Base-by-base conservation (phyloP, 2,888 invertebrate species). In the Drosophila pseudotalamancana region DNA sequence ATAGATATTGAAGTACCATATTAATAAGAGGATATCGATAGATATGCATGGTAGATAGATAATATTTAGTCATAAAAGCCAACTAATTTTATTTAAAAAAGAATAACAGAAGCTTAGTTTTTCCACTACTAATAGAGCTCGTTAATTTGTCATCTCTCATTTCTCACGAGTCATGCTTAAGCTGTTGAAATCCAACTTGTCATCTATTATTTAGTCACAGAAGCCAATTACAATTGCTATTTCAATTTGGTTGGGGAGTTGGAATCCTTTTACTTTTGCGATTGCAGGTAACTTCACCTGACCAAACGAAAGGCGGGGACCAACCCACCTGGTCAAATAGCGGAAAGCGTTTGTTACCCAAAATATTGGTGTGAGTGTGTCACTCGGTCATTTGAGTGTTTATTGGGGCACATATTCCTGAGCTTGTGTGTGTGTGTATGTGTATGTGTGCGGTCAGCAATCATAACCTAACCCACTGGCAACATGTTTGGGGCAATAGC, bases 371-470 rank as follows among this genome's bases (percentile, higher is more conserved):
- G 43, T 29, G 72, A 83, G 64, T 83, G 72, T 87, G 83, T 83
- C 88, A 84, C 65, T 84, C 68, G 86, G 86, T 86, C 83, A 87
- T 53, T 68, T 61, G 56, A 29, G 9, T 25, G 35, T 42, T 8
- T 23, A 16, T 27, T 37, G 51, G 78, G 78, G 71, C 78, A 81
- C 70, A 67, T 54, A 32, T 14, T 46, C n/a, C 31, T 11, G 4
- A 34, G 1, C 2, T 5, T 16, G 8, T 18, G 1, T 43, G 27
- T 27, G 16, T 18, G 18, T 27, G 21, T 31, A 11, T 37, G 12
- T 39, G 42, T 43, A 51, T 25, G 49, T 6, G 57, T 57, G 46
- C 43, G 74, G 68, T 56, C 77, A 62, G 32, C 61, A 72, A 74
- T 72, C 87, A 87, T 87, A 81, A 77, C 74, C 77, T 62, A 49